phyloP scores from a whole-genome alignment of 1,140 invertebrate genomes.

The Mesaphorura yosii region DNA sequence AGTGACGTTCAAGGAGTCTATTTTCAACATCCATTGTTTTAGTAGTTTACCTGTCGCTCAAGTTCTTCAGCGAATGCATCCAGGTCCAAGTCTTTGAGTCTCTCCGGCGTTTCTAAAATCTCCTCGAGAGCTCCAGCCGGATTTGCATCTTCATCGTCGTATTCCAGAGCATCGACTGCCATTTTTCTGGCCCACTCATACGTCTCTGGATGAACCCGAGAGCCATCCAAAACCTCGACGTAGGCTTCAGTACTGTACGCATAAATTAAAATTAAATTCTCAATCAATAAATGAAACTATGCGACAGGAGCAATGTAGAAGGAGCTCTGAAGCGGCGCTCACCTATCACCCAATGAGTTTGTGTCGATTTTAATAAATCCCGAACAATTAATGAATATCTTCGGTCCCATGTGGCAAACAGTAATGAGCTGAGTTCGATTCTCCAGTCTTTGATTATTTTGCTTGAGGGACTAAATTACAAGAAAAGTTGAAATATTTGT shows the following conservation, averaged over 20 bases:
- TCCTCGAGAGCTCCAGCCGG: conserved; percentile 93
- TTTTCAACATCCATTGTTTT: conserved; percentile 1
- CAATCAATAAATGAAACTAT: neutral
- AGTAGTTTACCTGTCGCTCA: conserved; percentile 70
- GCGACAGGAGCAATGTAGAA: neutral
- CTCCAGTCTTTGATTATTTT: conserved; percentile 83
- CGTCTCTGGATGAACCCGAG: conserved; percentile 95
- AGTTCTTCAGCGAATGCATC: conserved; percentile 98
- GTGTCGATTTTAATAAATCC: conserved; percentile 99
- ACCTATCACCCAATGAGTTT: conserved; percentile 74
- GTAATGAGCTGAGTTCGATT: conserved; percentile 92
- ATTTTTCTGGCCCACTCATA: conserved; percentile 99
- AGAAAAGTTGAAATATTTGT: conserved; percentile 35
- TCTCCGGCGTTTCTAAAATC: conserved; percentile 88
- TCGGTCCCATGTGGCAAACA: conserved; percentile 90
- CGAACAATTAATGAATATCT: conserved; percentile 97
- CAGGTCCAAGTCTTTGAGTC: conserved; percentile 90
- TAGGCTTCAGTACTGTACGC: conserved; percentile 70
- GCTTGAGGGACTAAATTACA: conserved; percentile 70
- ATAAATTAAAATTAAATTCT: conserved; percentile 10
- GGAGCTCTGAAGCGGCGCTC: conserved; percentile 17
- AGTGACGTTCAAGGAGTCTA: neutral
- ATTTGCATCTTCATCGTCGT: conserved; percentile 62
- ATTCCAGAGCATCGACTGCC: conserved; percentile 97
- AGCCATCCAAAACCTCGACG: conserved; percentile 93